A percentile compares a stretch with the other conserved stretches of the same genome.
phyloP scores from a whole-genome alignment of 2,888 invertebrate species.

The Baccha elongata region DNA sequence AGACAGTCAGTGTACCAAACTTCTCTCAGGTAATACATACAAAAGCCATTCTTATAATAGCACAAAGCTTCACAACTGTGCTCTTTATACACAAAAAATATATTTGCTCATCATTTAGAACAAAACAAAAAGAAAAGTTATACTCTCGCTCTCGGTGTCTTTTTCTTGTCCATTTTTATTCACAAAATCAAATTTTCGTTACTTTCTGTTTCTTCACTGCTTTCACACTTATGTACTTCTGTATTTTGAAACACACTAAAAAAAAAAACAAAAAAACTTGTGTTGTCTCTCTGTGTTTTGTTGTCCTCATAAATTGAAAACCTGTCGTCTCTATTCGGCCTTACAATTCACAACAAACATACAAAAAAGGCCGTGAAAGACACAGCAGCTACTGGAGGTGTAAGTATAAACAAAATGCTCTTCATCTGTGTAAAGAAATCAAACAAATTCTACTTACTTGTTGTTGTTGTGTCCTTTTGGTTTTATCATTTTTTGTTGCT shows the following conservation, averaged over 20 bases:
- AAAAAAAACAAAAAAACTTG: conserved; percentile 73
- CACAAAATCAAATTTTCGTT: conserved; percentile 79
- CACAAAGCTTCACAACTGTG: conserved; percentile 70
- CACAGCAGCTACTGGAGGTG: conserved; percentile 87
- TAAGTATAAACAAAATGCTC: conserved; percentile 81
- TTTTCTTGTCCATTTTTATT: conserved; percentile 67
- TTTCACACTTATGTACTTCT: conserved; percentile 78
- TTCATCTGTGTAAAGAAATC: conserved; percentile 53
- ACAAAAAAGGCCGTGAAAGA: conserved; percentile 87
- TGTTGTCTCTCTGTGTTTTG: conserved; percentile 77
- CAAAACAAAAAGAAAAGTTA: conserved; percentile 38
- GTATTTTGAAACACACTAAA: conserved; percentile 57
- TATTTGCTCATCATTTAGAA: conserved; percentile 53
- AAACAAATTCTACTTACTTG: conserved; percentile 42
- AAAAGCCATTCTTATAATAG: conserved; percentile 18
- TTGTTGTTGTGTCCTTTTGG: conserved; percentile 60
- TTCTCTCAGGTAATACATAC: conserved; percentile 90
- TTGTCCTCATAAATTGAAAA: conserved; percentile 76
- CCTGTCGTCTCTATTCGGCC: conserved; percentile 55
- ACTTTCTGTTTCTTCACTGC: conserved; percentile 81
- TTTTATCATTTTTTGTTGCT: conserved; percentile 48
- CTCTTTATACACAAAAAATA: conserved; percentile 27
- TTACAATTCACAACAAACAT: conserved; percentile 73
- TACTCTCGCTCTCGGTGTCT: conserved; percentile 63
- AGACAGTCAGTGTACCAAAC: conserved; percentile 96